Base-by-base conservation (phyloP, 1,140 invertebrate genomes). In the Dinothrombium tinctorium region DNA sequence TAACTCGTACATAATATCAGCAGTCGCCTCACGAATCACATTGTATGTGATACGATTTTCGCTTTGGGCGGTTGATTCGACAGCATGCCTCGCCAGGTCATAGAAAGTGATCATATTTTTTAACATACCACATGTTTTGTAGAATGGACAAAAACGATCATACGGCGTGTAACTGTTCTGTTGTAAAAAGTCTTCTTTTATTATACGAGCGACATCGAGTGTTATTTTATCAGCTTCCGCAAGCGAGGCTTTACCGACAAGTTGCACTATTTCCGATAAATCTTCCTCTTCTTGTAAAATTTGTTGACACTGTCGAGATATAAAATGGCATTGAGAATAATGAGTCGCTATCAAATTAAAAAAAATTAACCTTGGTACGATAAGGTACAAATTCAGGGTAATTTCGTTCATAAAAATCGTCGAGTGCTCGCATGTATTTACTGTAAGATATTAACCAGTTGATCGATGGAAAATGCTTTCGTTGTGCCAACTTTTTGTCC, bases 391-490 rank as follows among this genome's bases (percentile, higher is more conserved):
- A 99, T 54, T 99, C 94, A n/a, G 72, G 67, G 67, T 82, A 95
- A 64, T 92, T 87, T 65, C 94, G 94, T 53, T 99, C 94, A 60
- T 98, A 99, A 65, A 89, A 98, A 55, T 98, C 92, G 57, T 99
- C 92, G 47, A 99, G 65, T 40, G 90, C 87, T 49, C 89, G 73
- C 63, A 84, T 81, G 63, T 99, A 99, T 68, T 99, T 99, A 62
- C 81, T 82, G 72, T 98, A 98, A 1, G 87, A 95, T 59, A 98
- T 96, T 41, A 98, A 72, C 94, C 94, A 99, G 63, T 99, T 99
- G 59, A 99, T 87, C 41, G 90, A 96, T 28, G 94, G 94, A 69
- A 99, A 99, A 65, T 99, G 94, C 63, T 99, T 99, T 46, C 94
- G 70, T 63, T 99, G 94, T 3, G 94, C 94, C 35, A 99, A 67